Conservation (phyloP, 2,797 vertebrate genomes). For the Cossypha caffra region DNA sequence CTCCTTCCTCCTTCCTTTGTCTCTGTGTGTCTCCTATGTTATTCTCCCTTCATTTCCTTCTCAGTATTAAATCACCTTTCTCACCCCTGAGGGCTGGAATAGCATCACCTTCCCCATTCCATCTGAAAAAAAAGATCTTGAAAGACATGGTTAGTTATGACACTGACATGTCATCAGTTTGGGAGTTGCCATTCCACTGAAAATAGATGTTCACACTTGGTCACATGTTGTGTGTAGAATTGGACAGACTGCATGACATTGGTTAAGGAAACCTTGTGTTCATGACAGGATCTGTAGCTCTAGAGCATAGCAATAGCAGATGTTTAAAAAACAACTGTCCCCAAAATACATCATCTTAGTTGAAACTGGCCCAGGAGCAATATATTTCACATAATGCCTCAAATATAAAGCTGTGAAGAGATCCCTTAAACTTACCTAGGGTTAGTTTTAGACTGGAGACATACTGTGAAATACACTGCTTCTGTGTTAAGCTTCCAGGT, state of each 20-base stretch:
- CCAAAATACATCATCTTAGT: neutral
- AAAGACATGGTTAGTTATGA: neutral
- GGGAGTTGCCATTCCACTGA: neutral
- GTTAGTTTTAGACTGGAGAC: neutral
- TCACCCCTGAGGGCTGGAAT: constrained; percentile 29
- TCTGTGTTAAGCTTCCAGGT: neutral
- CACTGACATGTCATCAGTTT: neutral
- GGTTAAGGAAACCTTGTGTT: neutral
- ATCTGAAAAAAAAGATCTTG: neutral
- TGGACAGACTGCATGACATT: neutral
- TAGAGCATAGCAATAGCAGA: neutral
- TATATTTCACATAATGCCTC: neutral
- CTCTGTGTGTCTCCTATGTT: constrained; percentile 14
- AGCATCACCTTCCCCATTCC: neutral
- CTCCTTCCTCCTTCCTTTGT: neutral
- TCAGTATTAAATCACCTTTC: constrained; percentile 48
- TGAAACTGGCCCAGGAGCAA: neutral
- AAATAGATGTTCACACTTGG: neutral
- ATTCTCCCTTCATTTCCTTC: constrained; percentile 3
- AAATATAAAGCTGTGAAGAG: neutral
- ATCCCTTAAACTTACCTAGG: neutral
- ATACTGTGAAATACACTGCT: neutral
- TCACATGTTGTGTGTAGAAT: neutral
- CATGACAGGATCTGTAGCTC: neutral
- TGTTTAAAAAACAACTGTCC: neutral